Base-by-base conservation (phyloP, 2,888 invertebrate genomes). In the Ophioninae sp. region DNA sequence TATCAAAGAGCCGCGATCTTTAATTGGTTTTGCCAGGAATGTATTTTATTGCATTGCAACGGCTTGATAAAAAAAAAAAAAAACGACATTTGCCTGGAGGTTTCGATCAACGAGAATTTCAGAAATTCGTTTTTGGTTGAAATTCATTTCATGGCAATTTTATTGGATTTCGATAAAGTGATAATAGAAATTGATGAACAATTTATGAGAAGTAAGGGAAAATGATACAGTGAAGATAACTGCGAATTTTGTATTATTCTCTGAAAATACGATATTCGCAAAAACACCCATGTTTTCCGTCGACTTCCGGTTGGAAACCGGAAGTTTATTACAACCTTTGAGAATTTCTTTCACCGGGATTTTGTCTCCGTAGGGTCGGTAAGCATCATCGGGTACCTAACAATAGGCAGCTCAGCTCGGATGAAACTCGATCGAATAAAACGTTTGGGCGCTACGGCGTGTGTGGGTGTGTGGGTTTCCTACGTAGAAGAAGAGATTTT, bases 361-460 rank as follows among this genome's bases (percentile, higher is more conserved):
- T 30, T 1, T 30, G 22, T 20, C 22, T 9, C 6, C 23, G 51
- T 30, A 81, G 78, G 74, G 81, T 81, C 72, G 63, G 41, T 9
- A 13, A 51, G 59, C 58, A 37, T 37, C 20, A 44, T 71, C 79
- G 79, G 30, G 73, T 67, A 77, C 79, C 58, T 83, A 74, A 85
- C 85, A 83, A 85, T 85, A 69, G 83, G 72, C 41, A 82, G 81
- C 82, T 83, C 75, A 83, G 81, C 74, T 68, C 75, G 81, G 79
- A 85, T 82, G 79, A 79, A 78, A 83, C 23, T 73, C 51, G 68
- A 69, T 44, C 51, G 65, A 73, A 51, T 41, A 22, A 7, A 71
- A 30, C 58, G 30, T 71, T 51, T 37, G 39, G 30, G 20, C 8
- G 41, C 17, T 39, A 23, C 22, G 22, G 22, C 37, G 39, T 39